Evolutionary conservation across 2,797 vertebrate species (phyloP), one percentile per base, ranked within the genome.

Genomic region (Molothrus aeneus): DNA sequence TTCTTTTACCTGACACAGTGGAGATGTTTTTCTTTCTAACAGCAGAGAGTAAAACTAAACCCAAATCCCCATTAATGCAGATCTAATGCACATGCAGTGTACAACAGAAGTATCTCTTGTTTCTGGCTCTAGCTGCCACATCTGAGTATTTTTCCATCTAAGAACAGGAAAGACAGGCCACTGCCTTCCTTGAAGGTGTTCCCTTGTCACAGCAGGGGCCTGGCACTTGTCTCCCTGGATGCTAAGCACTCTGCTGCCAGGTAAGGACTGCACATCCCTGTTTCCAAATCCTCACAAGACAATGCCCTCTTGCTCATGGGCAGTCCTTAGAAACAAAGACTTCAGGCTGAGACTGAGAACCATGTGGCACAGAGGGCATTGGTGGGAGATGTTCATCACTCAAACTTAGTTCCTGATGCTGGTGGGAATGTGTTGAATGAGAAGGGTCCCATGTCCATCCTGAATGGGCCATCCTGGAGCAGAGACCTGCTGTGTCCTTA

Each of bases 1-100:
- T 95, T 93, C 82, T 95, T 79, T 89, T 91, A 56, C 65, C 70
- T 88, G 91, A 65, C 85, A 79, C 3, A 1, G 26, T 22, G 54
- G 79, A 88, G 66, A 72, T 63, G 75, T 79, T 91, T 94, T 83
- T 94, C 81, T 87, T 94, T 91, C 79, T 88, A 90, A 92, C 86
- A 92, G 73, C 10, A 42, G 63, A 63, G 66, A 84, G 91, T n/a
- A 79, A 81, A 93, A 89, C 26, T 75, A 89, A 86, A 57, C 50
- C 26, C 73, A 92, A 96, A 61, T 6, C 51, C 84, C 63, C 57
- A 53, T 77, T 91, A 93, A 90, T 22, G 28, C 65, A 80, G 54
- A 65, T 15, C 51, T n/a, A 79, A 81, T 4, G 4, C 73, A 40
- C 72, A 84, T 20, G 8, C 68, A 64, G 10, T 2, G 17, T 38